These are phyloP conservation scores for Psittacula cyanocephala DNA, from an alignment of 2,113 vertebrate genomes.

Conservation along the genomic window DNA sequence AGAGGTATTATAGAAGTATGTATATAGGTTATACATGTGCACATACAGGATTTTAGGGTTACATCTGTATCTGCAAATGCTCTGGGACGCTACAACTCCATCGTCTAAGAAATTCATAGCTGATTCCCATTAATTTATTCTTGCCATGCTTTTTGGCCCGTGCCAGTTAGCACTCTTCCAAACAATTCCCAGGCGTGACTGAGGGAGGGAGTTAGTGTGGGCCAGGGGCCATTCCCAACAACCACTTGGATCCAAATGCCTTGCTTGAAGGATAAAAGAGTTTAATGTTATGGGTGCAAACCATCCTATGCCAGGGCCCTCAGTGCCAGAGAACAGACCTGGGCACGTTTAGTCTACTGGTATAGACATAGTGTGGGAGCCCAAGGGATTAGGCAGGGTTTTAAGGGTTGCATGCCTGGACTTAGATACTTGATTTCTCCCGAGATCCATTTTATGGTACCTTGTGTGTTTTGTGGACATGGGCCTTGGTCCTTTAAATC, in stretches of 20 bases:
- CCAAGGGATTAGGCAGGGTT: constrained; percentile 55
- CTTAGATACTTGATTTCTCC: constrained; percentile 42
- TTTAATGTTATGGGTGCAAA: constrained; percentile 38
- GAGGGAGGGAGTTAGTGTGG: constrained; percentile 2
- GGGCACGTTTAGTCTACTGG: constrained; percentile 54
- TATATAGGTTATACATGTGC: neutral
- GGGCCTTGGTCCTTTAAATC: neutral
- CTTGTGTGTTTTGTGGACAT: neutral
- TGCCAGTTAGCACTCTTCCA: neutral
- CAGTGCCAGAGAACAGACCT: constrained; percentile 55
- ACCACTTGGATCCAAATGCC: constrained; percentile 1
- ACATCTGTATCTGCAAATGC: neutral
- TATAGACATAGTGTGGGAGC: constrained; percentile 48
- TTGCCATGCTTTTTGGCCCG: neutral
- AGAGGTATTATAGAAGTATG: neutral
- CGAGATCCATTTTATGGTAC: constrained; percentile 1
- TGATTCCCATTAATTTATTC: constrained; percentile 18
- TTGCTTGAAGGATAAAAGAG: constrained; percentile 37
- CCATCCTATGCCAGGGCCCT: constrained; percentile 31
- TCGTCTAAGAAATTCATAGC: neutral
- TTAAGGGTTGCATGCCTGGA: constrained; percentile 53
- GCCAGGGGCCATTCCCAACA: constrained; percentile 1
- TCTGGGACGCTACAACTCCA: neutral
- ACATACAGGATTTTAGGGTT: neutral
- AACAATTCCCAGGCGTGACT: constrained; percentile 17